Evolutionary conservation across 2,888 invertebrate genomes (phyloP).

Genomic region (Drosophila neotestacea): DNA sequence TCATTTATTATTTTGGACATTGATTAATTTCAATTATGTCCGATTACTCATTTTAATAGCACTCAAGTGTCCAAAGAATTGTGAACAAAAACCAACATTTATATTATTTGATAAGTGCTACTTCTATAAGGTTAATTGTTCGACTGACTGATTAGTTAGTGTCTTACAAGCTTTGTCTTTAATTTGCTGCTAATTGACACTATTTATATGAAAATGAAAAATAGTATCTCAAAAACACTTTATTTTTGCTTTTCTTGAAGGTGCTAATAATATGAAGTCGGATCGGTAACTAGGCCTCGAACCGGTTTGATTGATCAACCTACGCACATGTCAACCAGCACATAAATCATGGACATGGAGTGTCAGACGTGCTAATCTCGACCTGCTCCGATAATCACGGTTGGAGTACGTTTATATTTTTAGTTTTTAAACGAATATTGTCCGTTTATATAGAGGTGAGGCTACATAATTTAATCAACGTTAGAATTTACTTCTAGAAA

Average conservation of each 20-base stretch:
- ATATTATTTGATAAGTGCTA: conserved; percentile 27
- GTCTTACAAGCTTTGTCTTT: conserved; percentile 14
- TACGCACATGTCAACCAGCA: conserved; percentile 33
- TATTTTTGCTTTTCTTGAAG: conserved; percentile 5
- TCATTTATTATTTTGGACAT: conserved; percentile 31
- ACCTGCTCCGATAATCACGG: conserved; percentile 66
- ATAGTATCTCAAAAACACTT: conserved; percentile 5
- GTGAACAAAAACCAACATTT: conserved; percentile 14
- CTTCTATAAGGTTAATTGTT: conserved; percentile 21
- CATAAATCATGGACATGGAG: conserved; percentile 60
- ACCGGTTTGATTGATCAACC: conserved; percentile 56
- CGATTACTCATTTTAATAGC: conserved; percentile 57
- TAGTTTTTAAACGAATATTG: neutral
- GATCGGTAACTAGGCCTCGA: conserved; percentile 36
- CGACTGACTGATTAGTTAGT: conserved; percentile 46
- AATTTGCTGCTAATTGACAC: conserved; percentile 49
- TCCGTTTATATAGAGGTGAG: conserved; percentile 1
- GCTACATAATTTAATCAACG: neutral
- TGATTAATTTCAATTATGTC: conserved; percentile 42
- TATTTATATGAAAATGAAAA: conserved; percentile 6
- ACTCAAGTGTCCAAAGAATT: conserved; percentile 53
- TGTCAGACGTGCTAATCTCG: conserved; percentile 65
- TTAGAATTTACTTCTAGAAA: neutral
- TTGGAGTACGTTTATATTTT: conserved; percentile 21
- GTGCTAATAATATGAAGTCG: conserved; percentile 19